Conservation (phyloP, 2,888 invertebrate genomes). For the Eledone cirrhosa region DNA sequence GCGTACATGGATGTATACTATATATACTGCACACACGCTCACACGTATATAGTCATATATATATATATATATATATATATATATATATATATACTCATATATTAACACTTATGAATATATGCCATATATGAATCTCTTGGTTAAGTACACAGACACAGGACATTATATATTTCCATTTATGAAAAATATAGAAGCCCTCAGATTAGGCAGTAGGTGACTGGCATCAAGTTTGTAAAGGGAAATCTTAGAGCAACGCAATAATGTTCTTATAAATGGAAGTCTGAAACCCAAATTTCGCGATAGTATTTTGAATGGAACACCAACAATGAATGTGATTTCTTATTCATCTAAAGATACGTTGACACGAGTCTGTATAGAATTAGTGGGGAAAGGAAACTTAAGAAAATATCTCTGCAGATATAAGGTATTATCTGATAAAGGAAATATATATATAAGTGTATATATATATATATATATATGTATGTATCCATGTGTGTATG, state of each 20-base stretch:
- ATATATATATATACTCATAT: too few species aligned
- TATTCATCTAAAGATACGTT: too few species aligned
- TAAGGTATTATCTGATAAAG: neutral
- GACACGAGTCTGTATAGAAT: neutral
- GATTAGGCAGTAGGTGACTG: neutral
- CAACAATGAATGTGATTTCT: too few species aligned
- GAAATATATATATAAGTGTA: constrained; percentile 1
- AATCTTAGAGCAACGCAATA: neutral
- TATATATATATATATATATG: neutral
- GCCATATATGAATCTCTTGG: too few species aligned
- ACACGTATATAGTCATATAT: neutral
- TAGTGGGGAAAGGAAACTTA: neutral
- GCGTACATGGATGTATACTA: neutral
- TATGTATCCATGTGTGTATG: neutral
- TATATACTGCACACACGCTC: neutral
- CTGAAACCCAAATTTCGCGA: too few species aligned
- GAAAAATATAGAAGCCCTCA: neutral
- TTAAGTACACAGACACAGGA: too few species aligned
- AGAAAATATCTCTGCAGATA: neutral
- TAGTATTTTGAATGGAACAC: too few species aligned
- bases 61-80: neutral
- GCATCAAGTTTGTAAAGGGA: neutral
- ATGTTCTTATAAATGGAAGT: neutral
- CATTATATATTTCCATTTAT: too few species aligned
- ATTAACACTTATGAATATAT: too few species aligned